Conservation (phyloP, 1,140 invertebrate genomes). For the Eubasilissa regina region DNA sequence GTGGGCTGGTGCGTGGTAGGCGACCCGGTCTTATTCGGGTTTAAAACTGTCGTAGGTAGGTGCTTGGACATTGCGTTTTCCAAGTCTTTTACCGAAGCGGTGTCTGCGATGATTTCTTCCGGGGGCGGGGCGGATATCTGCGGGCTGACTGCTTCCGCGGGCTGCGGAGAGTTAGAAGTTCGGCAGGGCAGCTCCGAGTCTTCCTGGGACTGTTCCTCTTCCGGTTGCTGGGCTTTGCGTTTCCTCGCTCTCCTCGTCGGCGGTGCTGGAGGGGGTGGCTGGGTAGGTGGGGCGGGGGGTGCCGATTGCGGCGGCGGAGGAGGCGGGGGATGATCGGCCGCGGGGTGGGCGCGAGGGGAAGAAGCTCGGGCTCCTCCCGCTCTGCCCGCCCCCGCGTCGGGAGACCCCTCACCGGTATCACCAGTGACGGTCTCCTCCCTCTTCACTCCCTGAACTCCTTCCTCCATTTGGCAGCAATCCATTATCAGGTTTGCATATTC, state of each 20-base stretch:
- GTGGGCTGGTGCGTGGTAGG: slow-evolving; percentile 80
- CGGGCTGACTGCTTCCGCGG: slow-evolving; percentile 65
- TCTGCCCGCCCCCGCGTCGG: slow-evolving; percentile 86
- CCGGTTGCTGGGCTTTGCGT: slow-evolving; percentile 64
- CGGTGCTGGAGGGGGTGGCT: slow-evolving; percentile 67
- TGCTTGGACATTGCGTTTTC: slow-evolving; percentile 98
- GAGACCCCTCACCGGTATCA: slow-evolving; percentile 87
- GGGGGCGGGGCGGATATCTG: slow-evolving; percentile 63
- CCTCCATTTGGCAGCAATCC: slow-evolving; percentile 93
- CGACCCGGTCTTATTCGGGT: slow-evolving; percentile 73
- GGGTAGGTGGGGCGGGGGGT: slow-evolving; percentile 66
- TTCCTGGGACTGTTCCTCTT: slow-evolving; percentile 55
- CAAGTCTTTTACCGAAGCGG: slow-evolving; percentile 88
- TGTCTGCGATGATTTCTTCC: slow-evolving; percentile 67
- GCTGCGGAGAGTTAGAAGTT: slow-evolving; percentile 74
- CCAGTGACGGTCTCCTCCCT: slow-evolving; percentile 82
- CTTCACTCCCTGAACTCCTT: slow-evolving; percentile 83
- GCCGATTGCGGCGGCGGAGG: slow-evolving; percentile 64
- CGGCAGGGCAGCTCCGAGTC: slow-evolving; percentile 67
- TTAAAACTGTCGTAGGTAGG: slow-evolving; percentile 78
- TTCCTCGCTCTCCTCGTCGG: slow-evolving; percentile 66
- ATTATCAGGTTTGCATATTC: slow-evolving; percentile 93
- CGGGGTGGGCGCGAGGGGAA: slow-evolving; percentile 65
- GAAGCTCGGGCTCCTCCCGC: slow-evolving; percentile 69
- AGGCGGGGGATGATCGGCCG: slow-evolving; percentile 65